These are phyloP conservation scores for Myodes glareolus DNA, from an alignment of 2,113 vertebrate genomes.

Conservation along the genomic window DNA sequence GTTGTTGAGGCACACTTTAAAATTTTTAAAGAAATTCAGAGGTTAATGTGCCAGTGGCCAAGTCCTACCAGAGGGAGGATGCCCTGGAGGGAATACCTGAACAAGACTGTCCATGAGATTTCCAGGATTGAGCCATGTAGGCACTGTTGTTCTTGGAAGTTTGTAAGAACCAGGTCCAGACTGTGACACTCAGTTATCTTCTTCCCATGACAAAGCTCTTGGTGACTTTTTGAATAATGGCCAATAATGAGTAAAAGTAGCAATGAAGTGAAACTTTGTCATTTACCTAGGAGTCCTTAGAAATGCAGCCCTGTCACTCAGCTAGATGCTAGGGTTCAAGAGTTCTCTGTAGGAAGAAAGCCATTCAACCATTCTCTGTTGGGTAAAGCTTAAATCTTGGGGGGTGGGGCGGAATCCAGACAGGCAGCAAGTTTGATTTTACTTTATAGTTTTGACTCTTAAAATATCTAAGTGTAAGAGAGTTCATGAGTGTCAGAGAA, in stretches of 20 bases:
- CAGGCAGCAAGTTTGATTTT: constrained; percentile 56
- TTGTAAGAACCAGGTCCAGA: constrained; percentile 61
- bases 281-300: constrained; percentile 38
- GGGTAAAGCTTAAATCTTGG: constrained; percentile 11
- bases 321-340: constrained; percentile 3
- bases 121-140: constrained; percentile 45
- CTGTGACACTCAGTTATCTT: constrained; percentile 47
- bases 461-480: constrained; percentile 61
- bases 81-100: constrained; percentile 54
- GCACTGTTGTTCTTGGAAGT: constrained; percentile 35
- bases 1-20: constrained; percentile 3
- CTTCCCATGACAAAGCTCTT: constrained; percentile 57
- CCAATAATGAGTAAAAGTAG: constrained; percentile 51
- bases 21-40: constrained; percentile 52
- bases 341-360: constrained; percentile 13
- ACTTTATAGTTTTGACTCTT: constrained; percentile 60
- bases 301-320: constrained; percentile 63
- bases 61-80: not conserved
- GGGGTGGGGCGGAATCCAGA: not conserved
- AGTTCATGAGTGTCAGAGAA: constrained; percentile 51
- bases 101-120: constrained; percentile 49
- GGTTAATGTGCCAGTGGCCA: not conserved
- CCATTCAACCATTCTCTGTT: not conserved
- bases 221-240: constrained; percentile 66
- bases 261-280: constrained; percentile 36